Evolutionary conservation across 2,797 vertebrate genomes (phyloP), one percentile per base, ranked within the genome.

Genomic region (Anguilla anguilla): DNA sequence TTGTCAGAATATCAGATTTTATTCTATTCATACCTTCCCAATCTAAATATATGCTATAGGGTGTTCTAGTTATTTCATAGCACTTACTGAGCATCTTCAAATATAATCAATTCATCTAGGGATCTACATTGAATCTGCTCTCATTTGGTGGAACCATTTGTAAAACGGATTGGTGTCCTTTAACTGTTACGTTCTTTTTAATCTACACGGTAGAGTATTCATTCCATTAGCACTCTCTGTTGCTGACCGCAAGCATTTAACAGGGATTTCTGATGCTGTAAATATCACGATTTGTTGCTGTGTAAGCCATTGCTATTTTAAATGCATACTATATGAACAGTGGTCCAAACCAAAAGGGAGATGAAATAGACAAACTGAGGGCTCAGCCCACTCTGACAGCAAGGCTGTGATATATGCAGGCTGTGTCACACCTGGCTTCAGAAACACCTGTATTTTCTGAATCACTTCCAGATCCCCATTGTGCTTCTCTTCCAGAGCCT

Each of bases 381-480:
- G 7, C 69, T 13, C 25, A 28, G 6, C n/a, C 31, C 31, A 6
- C 35, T 46, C 69, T 35, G 64, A n/a, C 15, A 28, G n/a, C 64
- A n/a, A 69, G 64, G 64, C 64, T 28, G 69, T 43, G 39, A 39
- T 79, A 3, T 79, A 39, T 79, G 74, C 6, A 19, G 39, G 64
- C n/a, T 46, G 13, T 91, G 91, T 22, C 39, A 46, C 39, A 46
- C 74, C 17, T 39, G 35, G 39, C 35, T 22, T 22, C 11, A 22
- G 39, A 79, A 43, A 22, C 35, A 17, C 39, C 11, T 77, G 31
- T 4, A 11, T 22, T 46, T 22, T 17, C 35, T 22, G 2, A 79
- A 43, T 22, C 74, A 43, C 74, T 22, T 46, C 74, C 74, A 90
- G 87, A 93, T 91, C 89, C 59, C 19, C 6, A 17, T 49, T 64